Base-by-base conservation (phyloP, 1,140 invertebrate genomes). In the Galendromus occidentalis region DNA sequence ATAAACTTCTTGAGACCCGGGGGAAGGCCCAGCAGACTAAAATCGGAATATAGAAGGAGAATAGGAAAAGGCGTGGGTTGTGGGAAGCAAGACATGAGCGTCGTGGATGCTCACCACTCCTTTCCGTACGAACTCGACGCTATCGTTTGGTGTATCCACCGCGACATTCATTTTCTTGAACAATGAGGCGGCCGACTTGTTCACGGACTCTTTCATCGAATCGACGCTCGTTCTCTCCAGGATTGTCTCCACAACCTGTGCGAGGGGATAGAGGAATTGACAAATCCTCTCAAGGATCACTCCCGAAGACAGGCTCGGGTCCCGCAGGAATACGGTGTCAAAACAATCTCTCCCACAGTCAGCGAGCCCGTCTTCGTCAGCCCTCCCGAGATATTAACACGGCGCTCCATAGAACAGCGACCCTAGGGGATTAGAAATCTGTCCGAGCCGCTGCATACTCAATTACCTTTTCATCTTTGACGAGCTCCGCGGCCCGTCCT, bases 401-500 rank as follows among this genome's bases (percentile, higher is more conserved):
- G n/a, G n/a, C n/a, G n/a, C n/a, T n/a, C n/a, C n/a, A n/a, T n/a
- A n/a, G n/a, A n/a, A n/a, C n/a, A n/a, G n/a, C n/a, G n/a, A n/a
- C n/a, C n/a, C n/a, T n/a, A n/a, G n/a, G n/a, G n/a, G n/a, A 28
- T 47, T 4, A 47, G 28, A 5, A 20, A 5, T 20, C 28, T 5
- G 4, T 14, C 45, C 9, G 9, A 39, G 4, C 33, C 33, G 4
- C 33, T 9, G 9, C 33, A 39, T 39, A 6, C 4, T 39, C 33
- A 9, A 39, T 22, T 47, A 76, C 67, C 22, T 72, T 64, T 20
- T 73, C 71, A 5, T 71, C 69, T 9, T 69, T 69, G n/a, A 79
- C 44, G 9, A 70, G 20, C 44, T 75, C 45, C 5, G 45, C 45
- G 7, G 45, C 72, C 18, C 64, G 5, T 4, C 44, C 44, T 18